phyloP scores from a whole-genome alignment of 2,888 invertebrate genomes.

The Oscheius myriophilus region DNA sequence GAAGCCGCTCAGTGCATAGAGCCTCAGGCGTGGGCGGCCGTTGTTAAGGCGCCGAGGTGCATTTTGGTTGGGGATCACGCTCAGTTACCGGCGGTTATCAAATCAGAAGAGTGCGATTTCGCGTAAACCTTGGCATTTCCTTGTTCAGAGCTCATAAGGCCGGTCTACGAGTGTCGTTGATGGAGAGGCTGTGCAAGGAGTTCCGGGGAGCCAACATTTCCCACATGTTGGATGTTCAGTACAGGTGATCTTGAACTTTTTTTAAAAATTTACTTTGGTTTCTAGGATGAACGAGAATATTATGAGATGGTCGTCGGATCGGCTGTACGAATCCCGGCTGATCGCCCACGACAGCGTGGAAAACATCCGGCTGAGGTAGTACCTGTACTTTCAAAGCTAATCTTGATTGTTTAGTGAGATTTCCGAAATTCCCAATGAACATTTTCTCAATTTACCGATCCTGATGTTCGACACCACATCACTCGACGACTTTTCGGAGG shows the following conservation, averaged over 20 bases:
- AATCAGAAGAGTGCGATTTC: conserved; percentile 24
- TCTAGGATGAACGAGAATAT: conserved; percentile 61
- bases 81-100: conserved; percentile 56
- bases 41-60: conserved; percentile 46
- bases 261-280: neutral
- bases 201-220: conserved; percentile 42
- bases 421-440: conserved; percentile 23
- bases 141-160: conserved; percentile 27
- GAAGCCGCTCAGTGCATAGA: conserved; percentile 55
- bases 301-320: conserved; percentile 62
- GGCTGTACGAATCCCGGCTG: conserved; percentile 59
- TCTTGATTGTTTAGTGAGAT: conserved; percentile 27
- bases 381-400: neutral
- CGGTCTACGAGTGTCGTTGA: conserved; percentile 36
- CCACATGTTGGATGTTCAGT: conserved; percentile 57
- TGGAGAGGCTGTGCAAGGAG: conserved; percentile 49
- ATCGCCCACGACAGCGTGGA: conserved; percentile 41
- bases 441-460: conserved; percentile 16
- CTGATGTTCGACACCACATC: conserved; percentile 25
- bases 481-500: neutral
- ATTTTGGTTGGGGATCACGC: conserved; percentile 65
- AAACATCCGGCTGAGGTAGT: conserved; percentile 33
- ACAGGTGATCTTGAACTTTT: conserved; percentile 25
- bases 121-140: neutral
- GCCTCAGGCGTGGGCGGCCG: conserved; percentile 48